These are phyloP conservation scores for Manis crassicaudata DNA, from an alignment of 2,797 vertebrate species.

Conservation along the genomic window DNA sequence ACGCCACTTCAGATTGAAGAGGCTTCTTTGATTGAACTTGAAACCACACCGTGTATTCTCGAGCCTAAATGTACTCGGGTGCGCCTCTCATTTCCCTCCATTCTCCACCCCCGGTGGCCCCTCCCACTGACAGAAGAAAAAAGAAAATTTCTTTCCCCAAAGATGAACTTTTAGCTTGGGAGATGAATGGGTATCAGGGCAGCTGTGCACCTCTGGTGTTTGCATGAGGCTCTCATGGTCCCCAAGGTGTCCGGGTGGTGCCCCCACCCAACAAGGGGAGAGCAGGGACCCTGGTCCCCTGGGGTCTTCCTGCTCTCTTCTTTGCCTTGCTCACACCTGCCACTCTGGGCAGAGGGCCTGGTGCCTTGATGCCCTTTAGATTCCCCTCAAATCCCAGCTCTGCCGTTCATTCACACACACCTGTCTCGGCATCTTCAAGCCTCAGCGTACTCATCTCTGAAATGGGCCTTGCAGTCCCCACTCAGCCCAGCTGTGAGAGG, in stretches of 20 bases:
- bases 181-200: background rate
- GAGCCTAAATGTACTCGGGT: background rate
- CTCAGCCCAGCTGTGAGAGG: background rate
- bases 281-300: background rate
- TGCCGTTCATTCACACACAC: rapidly evolving
- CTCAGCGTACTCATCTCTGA: background rate
- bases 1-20: constrained; percentile 39
- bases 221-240: background rate
- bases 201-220: background rate
- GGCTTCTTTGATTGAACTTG: constrained; percentile 37
- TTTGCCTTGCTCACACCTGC: rapidly evolving
- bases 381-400: background rate
- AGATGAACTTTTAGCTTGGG: background rate
- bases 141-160: background rate
- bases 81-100: background rate
- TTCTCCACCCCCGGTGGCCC: background rate
- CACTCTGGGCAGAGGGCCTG: background rate
- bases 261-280: rapidly evolving
- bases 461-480: background rate
- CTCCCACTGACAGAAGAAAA: background rate
- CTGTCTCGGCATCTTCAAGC: no score
- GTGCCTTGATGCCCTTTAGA: rapidly evolving
- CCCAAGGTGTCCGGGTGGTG: background rate
- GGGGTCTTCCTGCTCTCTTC: no score
- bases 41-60: background rate